phyloP scores from a whole-genome alignment of 2,888 invertebrate genomes.

The Drosophila mayaguana region DNA sequence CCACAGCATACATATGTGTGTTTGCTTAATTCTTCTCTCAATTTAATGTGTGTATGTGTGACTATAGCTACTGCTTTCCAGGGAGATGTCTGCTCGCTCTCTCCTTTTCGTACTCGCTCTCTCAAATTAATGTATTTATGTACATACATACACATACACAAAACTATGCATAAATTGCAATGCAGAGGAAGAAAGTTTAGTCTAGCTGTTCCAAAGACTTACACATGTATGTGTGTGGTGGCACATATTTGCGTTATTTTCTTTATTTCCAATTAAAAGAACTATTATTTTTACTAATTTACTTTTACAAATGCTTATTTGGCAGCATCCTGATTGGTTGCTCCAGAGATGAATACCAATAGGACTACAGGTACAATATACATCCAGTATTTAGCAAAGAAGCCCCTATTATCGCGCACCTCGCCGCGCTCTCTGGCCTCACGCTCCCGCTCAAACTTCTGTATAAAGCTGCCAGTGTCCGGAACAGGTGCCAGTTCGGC shows the following conservation, averaged over 20 bases:
- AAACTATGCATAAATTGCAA: neutral
- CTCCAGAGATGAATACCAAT: slow-evolving; percentile 95
- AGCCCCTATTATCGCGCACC: slow-evolving; percentile 96
- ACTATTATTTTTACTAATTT: slow-evolving; percentile 22
- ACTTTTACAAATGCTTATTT: slow-evolving; percentile 56
- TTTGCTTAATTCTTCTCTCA: neutral
- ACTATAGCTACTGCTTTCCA: neutral
- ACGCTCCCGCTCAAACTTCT: slow-evolving; percentile 96
- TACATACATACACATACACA: neutral
- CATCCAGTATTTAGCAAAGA: slow-evolving; percentile 99
- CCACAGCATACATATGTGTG: neutral
- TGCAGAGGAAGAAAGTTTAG: neutral
- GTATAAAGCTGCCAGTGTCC: slow-evolving; percentile 97
- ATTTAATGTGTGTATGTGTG: neutral
- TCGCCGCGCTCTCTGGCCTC: slow-evolving; percentile 95
- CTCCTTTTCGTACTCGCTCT: neutral
- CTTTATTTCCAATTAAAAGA: slow-evolving; percentile 22
- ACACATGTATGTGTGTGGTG: neutral
- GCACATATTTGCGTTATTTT: slow-evolving; percentile 4
- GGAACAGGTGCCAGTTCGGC: slow-evolving; percentile 95
- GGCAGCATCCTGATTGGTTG: slow-evolving; percentile 91
- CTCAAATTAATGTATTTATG: neutral
- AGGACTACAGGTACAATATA: slow-evolving; percentile 97
- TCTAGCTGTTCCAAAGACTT: neutral
- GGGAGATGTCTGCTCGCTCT: neutral